A percentile compares a stretch with the other conserved stretches of the same genome.
Evolutionary conservation across 2,113 vertebrate species (phyloP).

Genomic region (Hyaena hyaena): DNA sequence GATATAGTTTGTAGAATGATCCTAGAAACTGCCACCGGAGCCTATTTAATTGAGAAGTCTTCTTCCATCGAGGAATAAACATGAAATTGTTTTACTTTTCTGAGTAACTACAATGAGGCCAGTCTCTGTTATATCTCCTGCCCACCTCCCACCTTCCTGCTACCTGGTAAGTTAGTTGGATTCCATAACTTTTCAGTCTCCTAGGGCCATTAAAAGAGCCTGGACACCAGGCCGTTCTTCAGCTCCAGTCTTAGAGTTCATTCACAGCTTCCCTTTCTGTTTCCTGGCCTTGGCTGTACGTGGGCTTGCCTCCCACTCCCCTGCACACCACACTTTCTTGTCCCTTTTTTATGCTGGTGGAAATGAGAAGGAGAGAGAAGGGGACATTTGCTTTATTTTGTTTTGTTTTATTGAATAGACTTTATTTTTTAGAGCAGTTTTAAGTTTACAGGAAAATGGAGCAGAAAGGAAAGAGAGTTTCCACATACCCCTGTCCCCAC

Average conservation of each 20-base stretch:
- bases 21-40: not conserved
- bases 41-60: not conserved
- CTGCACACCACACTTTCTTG: not conserved
- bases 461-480: not conserved
- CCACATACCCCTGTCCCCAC: not conserved
- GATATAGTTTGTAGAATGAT: not conserved
- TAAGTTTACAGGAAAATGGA: not conserved
- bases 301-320: not conserved
- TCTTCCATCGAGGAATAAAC: not conserved
- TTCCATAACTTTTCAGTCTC: not conserved
- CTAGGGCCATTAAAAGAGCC: not conserved
- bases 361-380: not conserved
- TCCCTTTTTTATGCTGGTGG: not conserved
- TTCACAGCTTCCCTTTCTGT: not conserved
- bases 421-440: constrained; percentile 1
- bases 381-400: not conserved
- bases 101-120: not conserved
- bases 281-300: not conserved
- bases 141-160: not conserved
- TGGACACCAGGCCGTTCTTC: not conserved
- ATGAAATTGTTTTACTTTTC: constrained; percentile 8
- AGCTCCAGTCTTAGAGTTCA: not conserved
- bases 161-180: not conserved
- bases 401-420: not conserved
- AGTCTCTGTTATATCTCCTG: not conserved